A percentile compares a stretch with the other conserved stretches of the same genome.
Evolutionary conservation across 2,113 vertebrate genomes (phyloP).

Genomic region (Gadus chalcogrammus): DNA sequence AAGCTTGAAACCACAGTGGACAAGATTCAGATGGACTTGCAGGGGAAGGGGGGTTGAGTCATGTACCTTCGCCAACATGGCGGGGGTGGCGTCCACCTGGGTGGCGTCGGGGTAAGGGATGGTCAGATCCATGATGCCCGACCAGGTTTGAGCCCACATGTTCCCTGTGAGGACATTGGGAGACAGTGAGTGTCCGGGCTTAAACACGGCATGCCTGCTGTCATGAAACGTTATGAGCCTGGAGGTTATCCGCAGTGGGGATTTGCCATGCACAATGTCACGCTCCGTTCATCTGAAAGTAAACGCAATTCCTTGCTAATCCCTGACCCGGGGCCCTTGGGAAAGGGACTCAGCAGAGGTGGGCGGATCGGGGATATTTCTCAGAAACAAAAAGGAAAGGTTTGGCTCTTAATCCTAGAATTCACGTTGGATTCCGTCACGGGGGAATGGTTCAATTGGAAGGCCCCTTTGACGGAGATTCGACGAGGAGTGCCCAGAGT

Average conservation of each 20-base stretch:
- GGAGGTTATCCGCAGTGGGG: constrained; percentile 19
- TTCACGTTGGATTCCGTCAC: constrained; percentile 23
- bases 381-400: constrained; percentile 35
- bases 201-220: not conserved
- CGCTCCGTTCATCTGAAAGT: constrained; percentile 53
- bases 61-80: constrained; percentile 86
- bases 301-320: constrained; percentile 51
- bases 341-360: constrained; percentile 41
- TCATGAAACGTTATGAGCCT: not conserved
- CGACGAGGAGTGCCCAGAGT: not conserved
- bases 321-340: constrained; percentile 37
- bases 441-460: constrained; percentile 23
- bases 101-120: constrained; percentile 82
- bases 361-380: constrained; percentile 10
- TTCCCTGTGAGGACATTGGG: constrained; percentile 77
- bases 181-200: constrained; percentile 1
- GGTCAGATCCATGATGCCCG: constrained; percentile 86
- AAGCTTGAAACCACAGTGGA: too few relatives aligned
- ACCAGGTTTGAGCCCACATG: constrained; percentile 99
- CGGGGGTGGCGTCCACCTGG: constrained; percentile 88
- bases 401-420: constrained; percentile 33
- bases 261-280: constrained; percentile 56
- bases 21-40: not conserved
- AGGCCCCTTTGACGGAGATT: constrained; percentile 4
- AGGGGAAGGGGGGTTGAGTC: constrained; percentile 5